Evolutionary conservation across 2,113 vertebrate genomes (phyloP), one percentile per base, ranked within the genome.

Genomic region (Chaetodon trifascialis): DNA sequence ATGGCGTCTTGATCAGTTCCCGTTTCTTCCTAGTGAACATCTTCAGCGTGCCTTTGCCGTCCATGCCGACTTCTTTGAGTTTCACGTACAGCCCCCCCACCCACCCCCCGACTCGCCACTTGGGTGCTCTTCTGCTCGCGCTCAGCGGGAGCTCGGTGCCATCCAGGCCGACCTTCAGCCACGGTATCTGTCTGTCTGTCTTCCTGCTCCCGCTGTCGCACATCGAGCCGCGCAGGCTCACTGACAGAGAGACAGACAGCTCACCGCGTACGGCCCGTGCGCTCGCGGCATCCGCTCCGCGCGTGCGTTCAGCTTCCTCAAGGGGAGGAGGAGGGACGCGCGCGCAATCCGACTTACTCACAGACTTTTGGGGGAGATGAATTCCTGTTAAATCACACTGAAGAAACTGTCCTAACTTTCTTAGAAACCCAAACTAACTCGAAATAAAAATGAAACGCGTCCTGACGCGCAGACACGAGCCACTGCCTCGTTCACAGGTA

Each of bases 1-100:
- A 98, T 4, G 97, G 97, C 15, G 97, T 97, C 93, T 99, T 99
- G 40, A 98, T 99, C 51, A 99, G 89, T 84, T 99, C 98, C 16
- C 96, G 94, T 64, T 97, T 99, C 92, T 97, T 99, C 90, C 97
- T 94, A 70, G 96, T 95, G 95, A 99, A 99, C 97, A 99, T 97
- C 89, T 94, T 94, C 69, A 94, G 85, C 2, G 90, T 93, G 21
- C 85, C 86, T 75, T 94, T 93, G 1, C 91, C 89, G 89, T 94
- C 93, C 91, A 91, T 94, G 21, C 86, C 60, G 87, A 72, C 89
- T 52, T 87, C 80, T 86, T 85, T 84, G 11, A 94, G 70, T 71
- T 91, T 91, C 0, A 80, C 88, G 81, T 21, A 85, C 63, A 95
- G 38, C 10, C 86, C 93, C 88, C 91, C 94, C 88, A 59, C 92